A percentile compares a stretch with the other conserved stretches of the same genome.
These are phyloP conservation scores for Rhodinocichla rosea DNA, from an alignment of 2,113 vertebrate species.

Conservation along the genomic window DNA sequence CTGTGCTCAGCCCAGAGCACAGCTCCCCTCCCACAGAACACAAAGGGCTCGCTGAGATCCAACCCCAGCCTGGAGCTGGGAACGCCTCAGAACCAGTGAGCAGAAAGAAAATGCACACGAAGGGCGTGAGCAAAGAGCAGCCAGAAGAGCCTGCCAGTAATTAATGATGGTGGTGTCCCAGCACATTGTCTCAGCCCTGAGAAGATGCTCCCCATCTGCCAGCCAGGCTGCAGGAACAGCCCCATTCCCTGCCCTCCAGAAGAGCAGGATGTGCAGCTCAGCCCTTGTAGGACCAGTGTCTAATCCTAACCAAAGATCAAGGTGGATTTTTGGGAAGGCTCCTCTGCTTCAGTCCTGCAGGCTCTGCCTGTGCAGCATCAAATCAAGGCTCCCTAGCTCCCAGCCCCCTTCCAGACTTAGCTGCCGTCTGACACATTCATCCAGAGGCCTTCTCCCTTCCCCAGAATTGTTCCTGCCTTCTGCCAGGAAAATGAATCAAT, in stretches of 20 bases:
- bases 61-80: neutral
- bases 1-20: neutral
- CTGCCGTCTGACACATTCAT: neutral
- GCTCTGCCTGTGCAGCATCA: neutral
- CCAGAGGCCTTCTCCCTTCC: neutral
- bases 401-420: neutral
- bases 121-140: neutral
- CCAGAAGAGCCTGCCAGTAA: neutral
- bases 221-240: neutral
- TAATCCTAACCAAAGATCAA: neutral
- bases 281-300: neutral
- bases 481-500: neutral
- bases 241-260: neutral
- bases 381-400: neutral
- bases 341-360: neutral
- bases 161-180: neutral
- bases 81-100: neutral
- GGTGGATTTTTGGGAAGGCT: neutral
- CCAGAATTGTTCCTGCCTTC: neutral
- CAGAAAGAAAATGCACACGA: neutral
- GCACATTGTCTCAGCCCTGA: neutral
- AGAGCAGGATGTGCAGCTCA: neutral
- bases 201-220: neutral
- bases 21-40: neutral
- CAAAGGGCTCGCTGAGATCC: neutral